Base-by-base conservation (phyloP, 2,797 vertebrate species). In the Enteromius argenteus region DNA sequence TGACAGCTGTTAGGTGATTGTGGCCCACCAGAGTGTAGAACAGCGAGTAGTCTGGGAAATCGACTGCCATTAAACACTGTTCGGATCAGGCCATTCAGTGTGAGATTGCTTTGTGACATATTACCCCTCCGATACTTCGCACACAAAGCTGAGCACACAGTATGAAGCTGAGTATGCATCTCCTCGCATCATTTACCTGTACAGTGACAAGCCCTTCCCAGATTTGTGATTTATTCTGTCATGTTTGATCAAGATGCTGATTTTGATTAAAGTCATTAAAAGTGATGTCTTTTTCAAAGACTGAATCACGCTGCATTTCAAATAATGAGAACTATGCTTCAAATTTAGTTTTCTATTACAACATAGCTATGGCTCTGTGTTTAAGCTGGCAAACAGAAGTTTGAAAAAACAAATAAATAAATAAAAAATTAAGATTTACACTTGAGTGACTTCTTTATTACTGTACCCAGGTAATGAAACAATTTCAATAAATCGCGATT, bases 71-170 rank as follows among this genome's bases (percentile, higher is more conserved):
- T 89, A 89, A 89, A 89, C 84, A 89, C 84, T 81, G 88, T 62
- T 81, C 49, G 85, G 85, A 87, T 85, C 85, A 86, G 83, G 85
- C 60, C 83, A 85, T 46, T 86, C 83, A 39, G 77, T 60, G 64
- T 85, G 86, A 87, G 86, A 89, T 89, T 89, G 86, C 88, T 88
- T 89, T 88, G 85, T 88, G 88, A 89, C 83, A 86, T 85, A 88
- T 89, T 88, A 86, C 76, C 86, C 83, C 67, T 46, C 3, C 13
- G 53, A 83, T 49, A 80, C 67, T 86, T 77, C 37, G 78, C 81
- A 85, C 80, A 7, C 9, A 80, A 81, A 80, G 86, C 84, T 86
- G 89, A 93, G 88, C 77, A 79, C 86, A 85, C 81, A 92, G 88
- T 86, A 80, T 86, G 80, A 23, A 51, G 35, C 76, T 86, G 83